Base-by-base conservation (phyloP, 2,888 invertebrate genomes). In the Drosophila nr. perissopoda region DNA sequence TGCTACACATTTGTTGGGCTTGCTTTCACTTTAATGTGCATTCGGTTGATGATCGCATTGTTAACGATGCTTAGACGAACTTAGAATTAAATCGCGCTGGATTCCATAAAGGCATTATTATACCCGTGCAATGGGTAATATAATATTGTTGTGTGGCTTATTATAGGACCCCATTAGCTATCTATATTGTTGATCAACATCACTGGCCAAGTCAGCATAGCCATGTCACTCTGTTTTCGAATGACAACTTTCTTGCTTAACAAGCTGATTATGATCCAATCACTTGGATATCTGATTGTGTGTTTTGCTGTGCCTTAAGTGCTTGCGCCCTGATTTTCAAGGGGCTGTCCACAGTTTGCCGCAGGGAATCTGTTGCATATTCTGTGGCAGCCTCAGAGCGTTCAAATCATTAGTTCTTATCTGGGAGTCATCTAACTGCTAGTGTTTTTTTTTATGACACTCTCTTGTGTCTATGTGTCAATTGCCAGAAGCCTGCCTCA, bases 1-100 rank as follows among this genome's bases (percentile, higher is more conserved):
- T 70, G 83, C 71, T 27, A 62, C 16, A 74, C 13, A 34, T 21
- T 48, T 13, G 27, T 0, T 6, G 4, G 4, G 10, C 34, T 13
- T 27, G n/a, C 21, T 13, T 21, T 21, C 2, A 21, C 21, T 25
- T 29, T 46, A 8, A 38, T 27, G 31, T 63, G 16, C 1, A n/a
- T 8, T 25, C 25, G 10, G 21, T 10, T 16, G 29, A 34, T 57
- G 54, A 70, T 70, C 63, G 36, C 51, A 57, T 18, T 21, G 16
- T 31, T 40, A n/a, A 5, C 6, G n/a, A n/a, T 10, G 40, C n/a
- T 40, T 40, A 40, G n/a, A 40, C 10, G 10, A n/a, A n/a, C n/a
- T 40, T 40, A 2, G 40, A 40, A 40, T n/a, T 40, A 40, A 40
- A 10, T 38, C 18, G 18, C 18, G 4, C 38, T 18, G 18, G 8